Conservation (phyloP, 2,888 invertebrate species). For the Bugula neritina region DNA sequence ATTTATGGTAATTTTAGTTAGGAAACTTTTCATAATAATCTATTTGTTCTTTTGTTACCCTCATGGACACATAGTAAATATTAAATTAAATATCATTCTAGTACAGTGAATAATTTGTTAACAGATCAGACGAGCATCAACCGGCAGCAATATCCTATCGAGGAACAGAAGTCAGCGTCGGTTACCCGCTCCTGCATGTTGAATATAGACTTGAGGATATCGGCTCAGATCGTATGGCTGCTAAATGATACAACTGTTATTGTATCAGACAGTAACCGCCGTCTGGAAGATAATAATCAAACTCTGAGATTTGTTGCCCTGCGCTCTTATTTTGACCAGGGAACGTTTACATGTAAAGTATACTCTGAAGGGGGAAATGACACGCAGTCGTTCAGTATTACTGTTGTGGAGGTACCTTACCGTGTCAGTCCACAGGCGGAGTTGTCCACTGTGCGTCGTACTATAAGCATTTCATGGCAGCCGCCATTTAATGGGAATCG, state of each 20-base stretch:
- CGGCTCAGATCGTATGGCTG: neutral
- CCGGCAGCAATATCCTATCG: neutral
- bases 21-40: no score
- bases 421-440: conserved; percentile 79
- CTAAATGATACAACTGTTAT: neutral
- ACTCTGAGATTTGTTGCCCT: conserved; percentile 9
- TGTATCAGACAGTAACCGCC: neutral
- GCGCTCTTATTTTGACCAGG: conserved; percentile 65
- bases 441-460: conserved; percentile 70
- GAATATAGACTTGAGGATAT: neutral
- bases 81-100: no score
- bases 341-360: conserved; percentile 84
- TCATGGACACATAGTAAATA: no score
- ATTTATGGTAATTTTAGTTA: no score
- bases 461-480: conserved; percentile 87
- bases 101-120: no score
- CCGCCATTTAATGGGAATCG: conserved; percentile 96
- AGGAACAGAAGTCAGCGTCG: neutral
- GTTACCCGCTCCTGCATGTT: conserved; percentile 6
- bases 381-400: conserved; percentile 73
- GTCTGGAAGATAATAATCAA: neutral
- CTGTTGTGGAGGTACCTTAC: conserved; percentile 90
- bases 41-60: no score
- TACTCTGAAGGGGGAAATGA: conserved; percentile 85
- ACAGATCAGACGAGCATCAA: conserved; percentile 18